phyloP scores from a whole-genome alignment of 1,140 invertebrate species.

The Zaprionus capensis region DNA sequence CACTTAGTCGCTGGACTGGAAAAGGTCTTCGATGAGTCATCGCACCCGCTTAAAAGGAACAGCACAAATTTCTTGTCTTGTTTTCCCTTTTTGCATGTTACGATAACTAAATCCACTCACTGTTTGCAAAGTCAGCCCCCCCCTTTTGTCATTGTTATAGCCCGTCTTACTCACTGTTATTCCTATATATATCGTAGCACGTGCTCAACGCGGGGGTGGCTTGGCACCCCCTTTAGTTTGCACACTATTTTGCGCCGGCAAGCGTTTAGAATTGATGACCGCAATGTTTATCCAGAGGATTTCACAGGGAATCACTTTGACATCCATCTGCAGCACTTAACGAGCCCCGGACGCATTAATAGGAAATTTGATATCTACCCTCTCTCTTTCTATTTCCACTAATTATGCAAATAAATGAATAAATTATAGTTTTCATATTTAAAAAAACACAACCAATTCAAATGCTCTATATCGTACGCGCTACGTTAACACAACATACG shows the following conservation, averaged over 20 bases:
- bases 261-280: conserved; percentile 40
- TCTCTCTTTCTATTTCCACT: neutral
- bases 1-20: neutral
- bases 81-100: conserved; percentile 25
- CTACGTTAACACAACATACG: neutral
- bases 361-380: conserved; percentile 17
- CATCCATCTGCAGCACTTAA: conserved; percentile 24
- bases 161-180: neutral
- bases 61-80: neutral
- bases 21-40: conserved; percentile 40
- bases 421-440: neutral
- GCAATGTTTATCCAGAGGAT: conserved; percentile 22
- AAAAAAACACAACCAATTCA: neutral
- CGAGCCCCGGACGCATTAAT: conserved; percentile 1
- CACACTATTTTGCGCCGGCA: conserved; percentile 16
- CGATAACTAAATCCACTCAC: conserved; percentile 29
- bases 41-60: neutral
- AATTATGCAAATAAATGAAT: conserved; percentile 2
- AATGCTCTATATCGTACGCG: neutral
- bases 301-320: conserved; percentile 18
- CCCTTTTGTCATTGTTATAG: neutral
- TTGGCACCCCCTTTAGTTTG: conserved; percentile 22
- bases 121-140: conserved; percentile 31
- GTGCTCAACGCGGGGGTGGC: conserved; percentile 22
- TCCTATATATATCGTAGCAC: conserved; percentile 6